Base-by-base conservation (phyloP, 2,888 invertebrate genomes). In the Zhuqinia jingwanae region DNA sequence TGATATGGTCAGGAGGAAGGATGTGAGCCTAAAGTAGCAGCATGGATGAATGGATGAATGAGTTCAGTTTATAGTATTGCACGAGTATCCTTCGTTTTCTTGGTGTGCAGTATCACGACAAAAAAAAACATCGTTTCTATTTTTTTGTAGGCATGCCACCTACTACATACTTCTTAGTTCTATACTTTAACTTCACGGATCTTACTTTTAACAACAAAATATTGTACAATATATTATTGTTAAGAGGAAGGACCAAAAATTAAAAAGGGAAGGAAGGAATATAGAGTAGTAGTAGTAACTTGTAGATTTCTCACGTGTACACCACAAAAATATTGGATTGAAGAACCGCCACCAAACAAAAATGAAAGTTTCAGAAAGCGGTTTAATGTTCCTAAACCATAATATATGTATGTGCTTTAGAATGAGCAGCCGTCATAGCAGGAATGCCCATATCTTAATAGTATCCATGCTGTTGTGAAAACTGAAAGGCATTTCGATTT, bases 1-100 rank as follows among this genome's bases (percentile, higher is more conserved):
- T 47, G 75, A 82, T 75, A 60, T 82, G 82, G 82, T 47, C 60
- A 82, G 81, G 75, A 82, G 81, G 82, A 75, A 73, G 82, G 75
- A 82, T 82, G 63, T 36, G 68, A 78, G 65, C 79, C 45, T 63
- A 45, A 68, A n/a, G n/a, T n/a, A n/a, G n/a, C 65, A 36, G 3
- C 36, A 36, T 36, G 79, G 68, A 79, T 79, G 79, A 79, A 47
- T 60, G 45, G 63, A 63, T 63, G 22, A 60, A 77, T 60, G 45
- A 77, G 68, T 42, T 63, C 10, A 30, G 25, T 36, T 36, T 36
- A 36, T 8, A 6, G 3, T 36, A 8, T 36, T 36, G n/a, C n/a
- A n/a, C n/a, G n/a, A 36, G 36, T 36, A 36, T 36, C 36, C 36
- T 36, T 13, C 27, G 27, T 27, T 15, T 60, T 15, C 27, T 25